Conservation (phyloP, 2,797 vertebrate species). For the Clarias fuscus region DNA sequence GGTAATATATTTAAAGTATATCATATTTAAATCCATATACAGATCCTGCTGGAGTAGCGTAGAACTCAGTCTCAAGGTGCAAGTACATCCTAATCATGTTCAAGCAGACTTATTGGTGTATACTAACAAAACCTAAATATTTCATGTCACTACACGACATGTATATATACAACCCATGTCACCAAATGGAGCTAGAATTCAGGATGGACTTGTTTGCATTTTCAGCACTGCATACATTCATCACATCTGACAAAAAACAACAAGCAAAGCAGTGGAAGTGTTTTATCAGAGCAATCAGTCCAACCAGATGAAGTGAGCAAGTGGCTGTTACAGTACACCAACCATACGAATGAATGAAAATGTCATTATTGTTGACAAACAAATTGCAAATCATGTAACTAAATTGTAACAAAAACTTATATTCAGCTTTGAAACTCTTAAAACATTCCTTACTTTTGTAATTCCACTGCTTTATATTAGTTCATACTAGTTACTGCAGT, state of each 20-base stretch:
- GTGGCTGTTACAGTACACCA: conserved; percentile 66
- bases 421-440: not conserved
- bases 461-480: not conserved
- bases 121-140: conserved; percentile 50
- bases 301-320: conserved; percentile 77
- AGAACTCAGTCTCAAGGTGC: conserved; percentile 5
- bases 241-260: conserved; percentile 83
- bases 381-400: conserved; percentile 13
- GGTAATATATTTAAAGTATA: conserved; percentile 46
- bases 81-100: conserved; percentile 20
- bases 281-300: conserved; percentile 85
- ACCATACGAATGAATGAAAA: conserved; percentile 21
- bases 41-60: conserved; percentile 23
- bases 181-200: conserved; percentile 57
- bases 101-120: conserved; percentile 52
- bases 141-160: conserved; percentile 33
- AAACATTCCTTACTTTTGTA: not conserved
- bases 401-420: not conserved
- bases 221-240: conserved; percentile 81
- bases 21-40: not conserved
- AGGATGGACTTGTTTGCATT: conserved; percentile 83
- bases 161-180: conserved; percentile 39
- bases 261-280: conserved; percentile 78
- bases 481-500: not conserved
- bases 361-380: not conserved